Conservation (phyloP, 1,140 invertebrate species). For the Eumaeus atala region DNA sequence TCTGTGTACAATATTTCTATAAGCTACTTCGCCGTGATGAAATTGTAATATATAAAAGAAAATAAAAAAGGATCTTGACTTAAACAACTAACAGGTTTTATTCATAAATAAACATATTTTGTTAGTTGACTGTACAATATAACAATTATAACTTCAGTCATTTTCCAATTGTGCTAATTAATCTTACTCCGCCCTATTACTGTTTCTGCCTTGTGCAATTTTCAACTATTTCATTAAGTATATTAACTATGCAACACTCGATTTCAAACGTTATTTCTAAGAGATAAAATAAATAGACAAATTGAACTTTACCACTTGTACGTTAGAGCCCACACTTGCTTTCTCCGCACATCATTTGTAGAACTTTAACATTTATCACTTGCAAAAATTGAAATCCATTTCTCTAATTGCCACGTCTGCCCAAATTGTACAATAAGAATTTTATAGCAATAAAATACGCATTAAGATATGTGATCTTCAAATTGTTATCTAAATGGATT, state of each 20-base stretch:
- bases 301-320: slow-evolving; percentile 5
- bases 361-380: slow-evolving; percentile 5
- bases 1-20: too few species aligned
- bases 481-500: slow-evolving; percentile 6
- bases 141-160: slow-evolving; percentile 16
- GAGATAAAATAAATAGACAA: slow-evolving; percentile 1
- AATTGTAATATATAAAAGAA: too few species aligned
- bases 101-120: too few species aligned
- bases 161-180: slow-evolving; percentile 40
- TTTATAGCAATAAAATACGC: slow-evolving; percentile 41
- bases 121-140: slow-evolving; percentile 23
- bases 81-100: too few species aligned
- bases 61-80: too few species aligned
- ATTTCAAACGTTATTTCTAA: slow-evolving; percentile 22
- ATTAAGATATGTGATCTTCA: slow-evolving; percentile 25
- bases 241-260: slow-evolving; percentile 29
- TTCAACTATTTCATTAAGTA: slow-evolving; percentile 30
- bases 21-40: too few species aligned
- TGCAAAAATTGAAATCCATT: slow-evolving; percentile 41
- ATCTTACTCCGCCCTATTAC: slow-evolving; percentile 42
- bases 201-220: slow-evolving; percentile 37
- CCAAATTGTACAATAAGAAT: slow-evolving; percentile 46
- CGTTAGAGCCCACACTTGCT: slow-evolving; percentile 6
- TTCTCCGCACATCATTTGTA: not conserved
- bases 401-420: slow-evolving; percentile 39